A percentile compares a stretch with the other conserved stretches of the same genome.
Evolutionary conservation across 2,888 invertebrate species (phyloP).

Genomic region (Sinopyrophorus schimmeli): DNA sequence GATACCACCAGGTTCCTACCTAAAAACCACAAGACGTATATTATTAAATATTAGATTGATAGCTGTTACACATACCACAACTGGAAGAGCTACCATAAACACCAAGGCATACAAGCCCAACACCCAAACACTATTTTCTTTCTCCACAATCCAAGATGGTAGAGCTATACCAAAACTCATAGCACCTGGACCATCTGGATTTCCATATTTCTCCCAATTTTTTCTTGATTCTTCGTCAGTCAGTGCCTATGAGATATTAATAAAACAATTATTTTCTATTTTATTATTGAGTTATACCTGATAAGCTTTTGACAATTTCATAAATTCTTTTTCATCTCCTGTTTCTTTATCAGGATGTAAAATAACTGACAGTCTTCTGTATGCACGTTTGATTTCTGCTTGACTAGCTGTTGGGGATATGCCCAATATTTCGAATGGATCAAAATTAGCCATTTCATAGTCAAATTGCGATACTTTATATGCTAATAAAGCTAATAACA

Average conservation of each 20-base stretch:
- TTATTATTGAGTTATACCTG: no score
- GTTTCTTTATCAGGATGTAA: slow-evolving; percentile 98
- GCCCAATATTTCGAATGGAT: slow-evolving; percentile 95
- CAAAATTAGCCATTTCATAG: slow-evolving; percentile 98
- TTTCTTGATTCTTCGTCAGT: slow-evolving; percentile 96
- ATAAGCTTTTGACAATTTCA: slow-evolving; percentile 93
- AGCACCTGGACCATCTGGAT: slow-evolving; percentile 99
- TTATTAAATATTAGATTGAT: no score
- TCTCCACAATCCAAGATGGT: slow-evolving; percentile 99
- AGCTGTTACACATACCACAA: slow-evolving; percentile 63
- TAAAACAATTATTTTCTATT: no score
- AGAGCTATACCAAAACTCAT: slow-evolving; percentile 99
- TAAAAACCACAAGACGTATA: slow-evolving; percentile 43
- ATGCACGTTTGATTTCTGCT: slow-evolving; percentile 92
- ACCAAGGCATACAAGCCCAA: slow-evolving; percentile 92
- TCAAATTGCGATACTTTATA: slow-evolving; percentile 96
- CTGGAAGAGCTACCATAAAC: slow-evolving; percentile 96
- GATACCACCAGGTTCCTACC: slow-evolving; percentile 99
- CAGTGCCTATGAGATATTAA: slow-evolving; percentile 67
- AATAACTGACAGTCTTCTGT: slow-evolving; percentile 88
- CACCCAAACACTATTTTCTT: slow-evolving; percentile 98
- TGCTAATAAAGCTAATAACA: slow-evolving; percentile 75
- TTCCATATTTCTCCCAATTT: slow-evolving; percentile 99
- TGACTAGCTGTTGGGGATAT: slow-evolving; percentile 85
- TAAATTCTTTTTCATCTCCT: slow-evolving; percentile 95